phyloP scores from a whole-genome alignment of 2,797 vertebrate genomes.

The Mycteria americana region DNA sequence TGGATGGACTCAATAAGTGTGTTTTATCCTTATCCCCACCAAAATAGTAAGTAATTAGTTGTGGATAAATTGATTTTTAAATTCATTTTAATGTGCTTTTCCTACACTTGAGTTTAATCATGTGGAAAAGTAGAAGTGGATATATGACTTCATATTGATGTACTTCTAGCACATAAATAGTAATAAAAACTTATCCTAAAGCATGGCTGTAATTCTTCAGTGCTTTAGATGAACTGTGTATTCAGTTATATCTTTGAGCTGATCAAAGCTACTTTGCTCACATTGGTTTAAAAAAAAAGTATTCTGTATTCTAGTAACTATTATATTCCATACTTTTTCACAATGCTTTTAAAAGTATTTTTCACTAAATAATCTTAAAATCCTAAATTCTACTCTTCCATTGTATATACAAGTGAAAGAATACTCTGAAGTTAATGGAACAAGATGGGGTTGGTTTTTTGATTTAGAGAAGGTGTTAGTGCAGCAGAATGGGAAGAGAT shows the following conservation, averaged over 20 bases:
- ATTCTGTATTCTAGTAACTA: not conserved
- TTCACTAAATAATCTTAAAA: not conserved
- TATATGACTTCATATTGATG: not conserved
- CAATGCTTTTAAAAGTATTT: not conserved
- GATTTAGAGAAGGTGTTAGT: not conserved
- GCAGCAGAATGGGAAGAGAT: not conserved
- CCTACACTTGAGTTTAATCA: not conserved
- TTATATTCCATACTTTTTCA: not conserved
- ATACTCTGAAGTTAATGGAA: not conserved
- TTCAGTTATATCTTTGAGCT: not conserved
- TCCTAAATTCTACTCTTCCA: not conserved
- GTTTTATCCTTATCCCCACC: not conserved
- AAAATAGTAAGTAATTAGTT: not conserved
- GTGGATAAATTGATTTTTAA: not conserved
- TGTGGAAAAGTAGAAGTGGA: not conserved
- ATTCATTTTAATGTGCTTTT: not conserved
- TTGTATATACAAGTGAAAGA: not conserved
- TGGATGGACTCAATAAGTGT: not conserved
- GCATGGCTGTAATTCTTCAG: not conserved
- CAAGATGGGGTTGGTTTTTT: not conserved
- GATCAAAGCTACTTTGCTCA: not conserved
- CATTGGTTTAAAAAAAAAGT: not conserved
- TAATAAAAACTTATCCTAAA: not conserved
- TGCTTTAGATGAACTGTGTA: not conserved
- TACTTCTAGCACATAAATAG: not conserved